Evolutionary conservation across 1,140 invertebrate genomes (phyloP).

Genomic region (Drosophila sproati): DNA sequence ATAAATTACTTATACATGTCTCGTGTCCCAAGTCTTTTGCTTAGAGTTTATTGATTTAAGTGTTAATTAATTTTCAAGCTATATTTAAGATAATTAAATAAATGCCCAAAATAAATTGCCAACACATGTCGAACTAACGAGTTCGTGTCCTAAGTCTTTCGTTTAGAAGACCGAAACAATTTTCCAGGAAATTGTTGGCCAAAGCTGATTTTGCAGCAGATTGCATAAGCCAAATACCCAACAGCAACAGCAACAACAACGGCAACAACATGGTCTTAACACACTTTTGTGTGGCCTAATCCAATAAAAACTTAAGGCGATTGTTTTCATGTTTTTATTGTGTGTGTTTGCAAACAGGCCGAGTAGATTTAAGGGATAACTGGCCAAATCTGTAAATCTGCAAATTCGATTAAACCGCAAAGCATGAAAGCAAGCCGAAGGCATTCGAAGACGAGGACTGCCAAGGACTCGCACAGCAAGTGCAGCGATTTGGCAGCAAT

Average conservation of each 20-base stretch:
- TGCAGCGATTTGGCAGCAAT: conserved; percentile 58
- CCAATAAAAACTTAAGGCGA: conserved; percentile 69
- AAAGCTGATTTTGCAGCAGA: conserved; percentile 15
- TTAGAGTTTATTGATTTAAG: too few species aligned
- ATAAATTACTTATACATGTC: too few species aligned
- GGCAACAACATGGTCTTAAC: conserved; percentile 46
- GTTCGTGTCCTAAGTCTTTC: conserved; percentile 72
- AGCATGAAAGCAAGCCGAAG: conserved; percentile 61
- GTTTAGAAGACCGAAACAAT: conserved; percentile 31
- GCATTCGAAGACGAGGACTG: conserved; percentile 32
- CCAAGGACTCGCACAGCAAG: conserved; percentile 47
- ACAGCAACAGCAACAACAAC: too few species aligned
- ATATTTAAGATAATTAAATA: too few species aligned
- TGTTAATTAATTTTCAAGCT: too few species aligned
- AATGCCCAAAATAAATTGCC: neutral
- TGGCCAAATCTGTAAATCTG: conserved; percentile 74
- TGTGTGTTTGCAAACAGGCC: conserved; percentile 70
- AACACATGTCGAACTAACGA: neutral
- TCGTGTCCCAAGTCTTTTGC: too few species aligned
- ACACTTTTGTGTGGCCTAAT: conserved; percentile 75
- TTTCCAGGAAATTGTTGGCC: conserved; percentile 56
- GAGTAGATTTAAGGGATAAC: conserved; percentile 38
- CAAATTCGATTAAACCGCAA: conserved; percentile 81
- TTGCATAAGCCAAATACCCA: conserved; percentile 50
- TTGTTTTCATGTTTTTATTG: neutral